Evolutionary conservation across 2,113 vertebrate species (phyloP), one percentile per base, ranked within the genome.

Genomic region (Hippocampus mohnikei): DNA sequence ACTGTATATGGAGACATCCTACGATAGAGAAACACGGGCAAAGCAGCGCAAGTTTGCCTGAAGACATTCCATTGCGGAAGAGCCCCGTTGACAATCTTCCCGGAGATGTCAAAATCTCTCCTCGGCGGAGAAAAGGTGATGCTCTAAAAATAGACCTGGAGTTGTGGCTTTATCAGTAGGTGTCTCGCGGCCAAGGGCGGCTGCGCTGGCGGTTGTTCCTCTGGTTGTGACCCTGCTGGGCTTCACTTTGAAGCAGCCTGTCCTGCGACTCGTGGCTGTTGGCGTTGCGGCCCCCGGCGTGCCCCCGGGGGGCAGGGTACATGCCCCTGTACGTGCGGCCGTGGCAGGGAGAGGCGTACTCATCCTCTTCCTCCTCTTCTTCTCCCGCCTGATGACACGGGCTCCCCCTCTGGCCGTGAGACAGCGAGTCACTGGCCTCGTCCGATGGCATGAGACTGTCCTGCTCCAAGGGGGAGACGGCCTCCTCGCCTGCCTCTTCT

Each of bases 401-500:
- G 80, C 89, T 89, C 23, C 85, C 89, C 70, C 84, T 87, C 75
- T 63, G 80, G 60, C 87, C 80, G 4, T 78, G 91, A 53, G 92
- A 92, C 40, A 95, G 93, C 53, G 93, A 93, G 84, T 98, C 95
- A n/a, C 95, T 95, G 25, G 94, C 94, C 75, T 98, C 96, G 0
- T 98, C 96, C 0, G 95, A 96, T 0, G 93, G 96, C 96, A 98
- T 97, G 74, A 96, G 86, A 90, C 95, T 96, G 93, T 97, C 96
- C 73, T 94, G 94, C 90, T 98, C 96, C 70, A 95, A 82, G 4
- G 95, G 95, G 0, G 95, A 97, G 84, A 92, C 93, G 84, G 94
- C 94, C 59, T 91, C 94, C 12, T 92, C 91, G 1, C 84, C 87
- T 0, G 69, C 84, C 70, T 86, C 88, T 71, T 87, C 90, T 63